phyloP scores from a whole-genome alignment of 1,140 invertebrate species.

The Eriosoma lanigerum region DNA sequence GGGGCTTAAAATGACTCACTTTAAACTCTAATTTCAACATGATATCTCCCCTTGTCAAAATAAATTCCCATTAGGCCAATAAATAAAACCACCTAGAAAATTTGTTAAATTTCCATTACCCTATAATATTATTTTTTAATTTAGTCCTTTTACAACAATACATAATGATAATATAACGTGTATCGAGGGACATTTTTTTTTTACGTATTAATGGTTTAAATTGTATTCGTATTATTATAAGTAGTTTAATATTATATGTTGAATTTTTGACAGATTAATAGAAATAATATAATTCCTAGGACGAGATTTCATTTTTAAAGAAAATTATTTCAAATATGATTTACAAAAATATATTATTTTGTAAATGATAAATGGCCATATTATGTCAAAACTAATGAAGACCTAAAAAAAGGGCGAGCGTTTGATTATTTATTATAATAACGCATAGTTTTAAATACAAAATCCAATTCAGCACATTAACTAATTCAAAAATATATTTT shows the following conservation, averaged over 20 bases:
- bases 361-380: no score
- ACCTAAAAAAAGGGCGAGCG: no score
- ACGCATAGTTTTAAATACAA: no score
- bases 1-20: slow-evolving; percentile 47
- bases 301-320: neutral
- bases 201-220: neutral
- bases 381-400: no score
- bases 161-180: neutral
- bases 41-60: slow-evolving; percentile 7
- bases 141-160: neutral
- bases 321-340: neutral
- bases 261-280: neutral
- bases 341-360: no score
- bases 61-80: neutral
- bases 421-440: no score
- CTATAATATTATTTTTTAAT: slow-evolving; percentile 1
- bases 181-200: no score
- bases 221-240: neutral
- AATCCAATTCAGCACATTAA: no score
- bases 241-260: neutral
- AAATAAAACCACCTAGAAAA: neutral
- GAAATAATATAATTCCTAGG: neutral
- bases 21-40: slow-evolving; percentile 42
- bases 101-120: neutral
- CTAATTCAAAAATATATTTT: no score